Evolutionary conservation across 2,797 vertebrate species (phyloP).

Genomic region (Bradypodion pumilum): DNA sequence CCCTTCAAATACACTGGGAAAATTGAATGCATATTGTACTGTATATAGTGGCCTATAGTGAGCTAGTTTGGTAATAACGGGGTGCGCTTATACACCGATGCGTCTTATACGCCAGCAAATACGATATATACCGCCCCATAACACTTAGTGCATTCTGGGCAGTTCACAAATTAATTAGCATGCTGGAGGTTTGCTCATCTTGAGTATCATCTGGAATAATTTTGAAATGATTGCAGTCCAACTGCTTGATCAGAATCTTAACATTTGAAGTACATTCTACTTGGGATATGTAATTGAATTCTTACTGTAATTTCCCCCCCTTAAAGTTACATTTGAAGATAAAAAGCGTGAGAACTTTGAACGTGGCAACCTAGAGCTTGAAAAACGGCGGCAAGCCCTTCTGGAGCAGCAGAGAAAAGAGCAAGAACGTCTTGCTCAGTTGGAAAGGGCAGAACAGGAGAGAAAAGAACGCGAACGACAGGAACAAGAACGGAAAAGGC

Average conservation of each 20-base stretch:
- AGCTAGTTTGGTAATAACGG: too few relatives aligned
- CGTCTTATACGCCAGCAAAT: too few relatives aligned
- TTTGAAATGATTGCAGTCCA: not conserved
- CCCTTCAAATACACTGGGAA: too few relatives aligned
- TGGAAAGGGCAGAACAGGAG: constrained; percentile 92
- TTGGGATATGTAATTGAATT: not conserved
- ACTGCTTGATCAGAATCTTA: not conserved
- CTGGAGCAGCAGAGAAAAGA: constrained; percentile 96
- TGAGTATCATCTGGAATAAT: not conserved
- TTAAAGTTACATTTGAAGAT: constrained; percentile 93
- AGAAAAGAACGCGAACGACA: constrained; percentile 91
- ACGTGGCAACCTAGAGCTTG: constrained; percentile 94
- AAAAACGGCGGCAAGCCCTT: constrained; percentile 92
- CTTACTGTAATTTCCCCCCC: not conserved
- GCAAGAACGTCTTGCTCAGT: constrained; percentile 89
- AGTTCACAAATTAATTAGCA: too few relatives aligned
- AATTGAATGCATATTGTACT: too few relatives aligned
- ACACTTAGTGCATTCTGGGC: too few relatives aligned
- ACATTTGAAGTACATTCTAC: not conserved
- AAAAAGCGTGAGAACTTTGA: constrained; percentile 98
- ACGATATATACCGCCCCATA: too few relatives aligned
- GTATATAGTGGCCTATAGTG: too few relatives aligned
- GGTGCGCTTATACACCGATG: too few relatives aligned
- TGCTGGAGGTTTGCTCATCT: not conserved
- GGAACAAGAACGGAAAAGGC: constrained; percentile 91